Evolutionary conservation across 1,140 invertebrate species (phyloP), one percentile per base, ranked within the genome.

Genomic region (Nasonia longicornis): DNA sequence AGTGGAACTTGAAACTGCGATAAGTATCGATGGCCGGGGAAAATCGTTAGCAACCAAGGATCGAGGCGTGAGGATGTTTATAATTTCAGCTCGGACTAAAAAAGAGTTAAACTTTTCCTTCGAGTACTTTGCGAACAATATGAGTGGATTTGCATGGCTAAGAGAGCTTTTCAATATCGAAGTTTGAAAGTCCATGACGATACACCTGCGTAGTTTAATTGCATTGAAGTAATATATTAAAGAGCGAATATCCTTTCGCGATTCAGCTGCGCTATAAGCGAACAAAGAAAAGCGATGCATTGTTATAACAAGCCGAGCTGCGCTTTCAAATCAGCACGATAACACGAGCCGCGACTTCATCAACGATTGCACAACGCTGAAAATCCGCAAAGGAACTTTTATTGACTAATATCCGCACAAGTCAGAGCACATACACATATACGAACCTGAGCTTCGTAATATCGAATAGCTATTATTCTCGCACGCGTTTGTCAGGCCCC

Each of bases 31-130:
- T n/a, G 66, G 66, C 12, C 0, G 3, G 66, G 10, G 66, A 31
- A 67, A 31, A 67, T 26, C 26, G 22, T 67, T 67, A 67, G 22
- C 66, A 26, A 2, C 3, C 12, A 14, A 52, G 16, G 52, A 31
- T 29, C 14, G 22, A 11, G 66, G 66, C 66, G 66, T n/a, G 66
- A 67, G 52, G 66, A 67, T 67, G 22, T 67, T 67, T 67, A 67
- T 67, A 31, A 67, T 67, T 67, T 67, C 14, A 35, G 31, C 26
- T 31, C 22, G 16, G 31, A 8, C 16, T n/a, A 7, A 7, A 7
- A 58, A n/a, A 16, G 16, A n/a, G 4, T 42, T 4, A n/a, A 58
- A 58, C 52, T 58, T 58, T n/a, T 16, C 3, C 52, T 20, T 16
- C 0, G n/a, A 58, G 52, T 20, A 58, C 16, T 58, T 58, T 6